Conservation (phyloP, 2,888 invertebrate species). For the Cybosia mesomella region DNA sequence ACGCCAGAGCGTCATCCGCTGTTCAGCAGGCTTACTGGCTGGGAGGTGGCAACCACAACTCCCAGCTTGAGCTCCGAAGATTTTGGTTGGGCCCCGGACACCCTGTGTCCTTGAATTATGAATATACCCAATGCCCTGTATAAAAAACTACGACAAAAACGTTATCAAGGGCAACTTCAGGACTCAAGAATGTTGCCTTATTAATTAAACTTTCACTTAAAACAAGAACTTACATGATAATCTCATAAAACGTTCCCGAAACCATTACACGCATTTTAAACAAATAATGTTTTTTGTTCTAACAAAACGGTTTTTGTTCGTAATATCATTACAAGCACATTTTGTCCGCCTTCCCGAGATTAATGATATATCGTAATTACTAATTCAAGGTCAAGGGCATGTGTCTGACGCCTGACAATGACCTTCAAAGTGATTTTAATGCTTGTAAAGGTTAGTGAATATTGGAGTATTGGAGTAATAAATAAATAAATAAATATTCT, state of each 20-base stretch:
- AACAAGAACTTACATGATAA: not conserved
- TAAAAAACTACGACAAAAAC: constrained; percentile 3
- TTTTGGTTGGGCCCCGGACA: no score
- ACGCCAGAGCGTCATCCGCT: no score
- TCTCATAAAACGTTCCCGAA: constrained; percentile 7
- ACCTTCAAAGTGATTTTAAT: constrained; percentile 30
- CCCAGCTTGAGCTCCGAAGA: no score
- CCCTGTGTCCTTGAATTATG: not conserved
- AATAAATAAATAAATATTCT: no score
- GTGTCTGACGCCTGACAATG: constrained; percentile 36
- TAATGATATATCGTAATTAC: constrained; percentile 45
- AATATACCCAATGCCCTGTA: no score
- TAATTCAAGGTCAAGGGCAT: constrained; percentile 39
- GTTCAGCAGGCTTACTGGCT: no score
- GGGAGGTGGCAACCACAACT: no score
- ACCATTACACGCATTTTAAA: constrained; percentile 29
- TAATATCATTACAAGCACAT: constrained; percentile 33
- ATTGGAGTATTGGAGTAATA: no score
- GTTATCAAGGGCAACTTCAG: not conserved
- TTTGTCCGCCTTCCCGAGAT: constrained; percentile 38
- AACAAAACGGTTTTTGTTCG: constrained; percentile 33
- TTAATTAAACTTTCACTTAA: constrained; percentile 12
- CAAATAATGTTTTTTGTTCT: constrained; percentile 32
- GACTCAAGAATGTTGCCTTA: not conserved
- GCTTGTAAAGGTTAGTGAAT: constrained; percentile 16